A percentile compares a stretch with the other conserved stretches of the same genome.
Conservation (phyloP, 2,797 vertebrate species). For the Glyptemys insculpta region DNA sequence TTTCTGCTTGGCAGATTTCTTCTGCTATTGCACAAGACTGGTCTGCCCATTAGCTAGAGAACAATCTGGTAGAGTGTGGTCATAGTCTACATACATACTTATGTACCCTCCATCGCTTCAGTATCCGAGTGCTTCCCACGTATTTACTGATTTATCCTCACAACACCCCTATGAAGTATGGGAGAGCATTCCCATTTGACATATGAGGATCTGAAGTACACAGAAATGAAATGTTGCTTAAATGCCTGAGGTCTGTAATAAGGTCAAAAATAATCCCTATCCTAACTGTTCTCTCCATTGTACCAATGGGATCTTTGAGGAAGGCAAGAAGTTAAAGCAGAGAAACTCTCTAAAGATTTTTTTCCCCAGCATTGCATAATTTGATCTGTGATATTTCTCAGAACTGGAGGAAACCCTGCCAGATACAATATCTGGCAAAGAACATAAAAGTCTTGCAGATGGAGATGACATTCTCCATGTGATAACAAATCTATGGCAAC, state of each 20-base stretch:
- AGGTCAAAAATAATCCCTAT: fast-evolving
- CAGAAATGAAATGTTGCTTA: not conserved
- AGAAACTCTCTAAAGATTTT: not conserved
- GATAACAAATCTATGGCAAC: slow-evolving; percentile 57
- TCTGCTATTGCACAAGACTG: not conserved
- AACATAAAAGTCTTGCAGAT: not conserved
- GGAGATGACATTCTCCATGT: not conserved
- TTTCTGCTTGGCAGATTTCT: not conserved
- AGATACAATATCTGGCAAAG: not conserved
- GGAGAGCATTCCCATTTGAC: fast-evolving
- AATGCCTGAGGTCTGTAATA: not conserved
- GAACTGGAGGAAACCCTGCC: not conserved
- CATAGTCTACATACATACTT: fast-evolving
- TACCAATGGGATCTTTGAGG: not conserved
- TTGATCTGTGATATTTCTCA: not conserved
- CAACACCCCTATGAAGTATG: not conserved
- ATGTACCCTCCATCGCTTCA: not conserved
- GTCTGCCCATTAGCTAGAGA: not conserved
- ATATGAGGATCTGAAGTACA: not conserved
- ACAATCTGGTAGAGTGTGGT: not conserved
- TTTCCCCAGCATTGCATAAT: not conserved
- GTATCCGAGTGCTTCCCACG: not conserved
- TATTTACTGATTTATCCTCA: not conserved
- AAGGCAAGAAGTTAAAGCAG: not conserved
- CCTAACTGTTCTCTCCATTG: not conserved